These are phyloP conservation scores for Leptinotarsa haldemani DNA, from an alignment of 2,888 invertebrate species.

Conservation along the genomic window DNA sequence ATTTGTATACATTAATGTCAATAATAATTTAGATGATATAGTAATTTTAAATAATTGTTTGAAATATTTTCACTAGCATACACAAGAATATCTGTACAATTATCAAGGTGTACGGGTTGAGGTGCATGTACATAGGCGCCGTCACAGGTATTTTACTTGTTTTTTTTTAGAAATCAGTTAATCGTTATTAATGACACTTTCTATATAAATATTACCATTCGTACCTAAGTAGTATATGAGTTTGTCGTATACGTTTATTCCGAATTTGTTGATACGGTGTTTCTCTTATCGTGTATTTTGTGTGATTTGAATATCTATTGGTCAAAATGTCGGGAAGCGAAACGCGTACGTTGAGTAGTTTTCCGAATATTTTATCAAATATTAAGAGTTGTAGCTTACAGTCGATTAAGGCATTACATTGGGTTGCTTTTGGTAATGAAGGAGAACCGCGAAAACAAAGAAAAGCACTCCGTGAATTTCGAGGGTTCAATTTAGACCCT, in stretches of 20 bases:
- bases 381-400: slow-evolving; percentile 22
- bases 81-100: no score
- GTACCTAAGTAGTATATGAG: not conserved
- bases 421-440: slow-evolving; percentile 25
- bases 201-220: not conserved
- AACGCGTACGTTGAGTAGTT: not conserved
- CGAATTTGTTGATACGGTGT: not conserved
- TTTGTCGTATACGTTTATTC: not conserved
- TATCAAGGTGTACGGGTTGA: not conserved
- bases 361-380: slow-evolving; percentile 24
- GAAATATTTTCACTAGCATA: not conserved
- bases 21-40: not conserved
- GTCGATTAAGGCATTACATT: slow-evolving; percentile 26
- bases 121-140: not conserved
- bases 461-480: slow-evolving; percentile 31
- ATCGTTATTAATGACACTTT: not conserved
- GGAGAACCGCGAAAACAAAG: slow-evolving; percentile 23
- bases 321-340: not conserved
- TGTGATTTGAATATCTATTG: not conserved
- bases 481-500: slow-evolving; percentile 31
- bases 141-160: not conserved
- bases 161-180: not conserved
- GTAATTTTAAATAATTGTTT: not conserved
- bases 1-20: not conserved
- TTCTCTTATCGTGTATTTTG: not conserved